Percentiles rank a stretch among this genome's conserved stretches.
Evolutionary conservation across 2,797 vertebrate genomes (phyloP).

Genomic region (Epinephelus malabaricus): DNA sequence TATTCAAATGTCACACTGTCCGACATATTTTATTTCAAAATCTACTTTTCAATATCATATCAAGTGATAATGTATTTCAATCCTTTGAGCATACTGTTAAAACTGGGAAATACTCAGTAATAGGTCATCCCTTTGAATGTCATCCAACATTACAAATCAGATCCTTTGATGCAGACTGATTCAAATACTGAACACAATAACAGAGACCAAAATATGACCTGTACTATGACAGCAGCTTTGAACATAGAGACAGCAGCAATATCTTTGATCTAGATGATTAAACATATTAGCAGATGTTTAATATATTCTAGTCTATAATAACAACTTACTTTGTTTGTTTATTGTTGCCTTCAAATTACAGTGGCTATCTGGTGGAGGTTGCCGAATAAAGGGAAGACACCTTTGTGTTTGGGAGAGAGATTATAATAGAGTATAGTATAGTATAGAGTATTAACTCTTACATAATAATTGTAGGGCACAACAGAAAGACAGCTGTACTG

Average conservation of each 20-base stretch:
- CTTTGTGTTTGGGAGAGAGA: background rate
- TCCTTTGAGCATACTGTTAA: background rate
- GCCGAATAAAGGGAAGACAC: background rate
- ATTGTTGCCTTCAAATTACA: background rate
- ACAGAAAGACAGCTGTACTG: background rate
- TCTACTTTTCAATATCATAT: conserved; percentile 34
- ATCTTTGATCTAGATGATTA: background rate
- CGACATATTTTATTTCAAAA: conserved; percentile 30
- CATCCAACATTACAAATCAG: conserved; percentile 43
- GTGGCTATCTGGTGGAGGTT: background rate
- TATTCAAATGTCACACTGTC: conserved; percentile 34
- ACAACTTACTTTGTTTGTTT: background rate
- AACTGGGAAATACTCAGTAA: conserved; percentile 28
- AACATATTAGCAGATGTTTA: background rate
- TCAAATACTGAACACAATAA: conserved; percentile 45
- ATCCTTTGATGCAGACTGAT: conserved; percentile 29
- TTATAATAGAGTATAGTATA: too few species aligned
- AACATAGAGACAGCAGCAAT: conserved; percentile 12
- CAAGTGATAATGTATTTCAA: conserved; percentile 7
- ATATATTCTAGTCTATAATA: background rate
- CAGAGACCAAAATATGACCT: conserved; percentile 31
- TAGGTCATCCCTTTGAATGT: conserved; percentile 45
- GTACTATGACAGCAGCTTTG: conserved; percentile 23
- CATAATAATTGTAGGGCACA: background rate
- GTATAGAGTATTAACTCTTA: background rate